These are phyloP conservation scores for Leptinotarsa defecta DNA, from an alignment of 1,140 invertebrate genomes.

Conservation along the genomic window DNA sequence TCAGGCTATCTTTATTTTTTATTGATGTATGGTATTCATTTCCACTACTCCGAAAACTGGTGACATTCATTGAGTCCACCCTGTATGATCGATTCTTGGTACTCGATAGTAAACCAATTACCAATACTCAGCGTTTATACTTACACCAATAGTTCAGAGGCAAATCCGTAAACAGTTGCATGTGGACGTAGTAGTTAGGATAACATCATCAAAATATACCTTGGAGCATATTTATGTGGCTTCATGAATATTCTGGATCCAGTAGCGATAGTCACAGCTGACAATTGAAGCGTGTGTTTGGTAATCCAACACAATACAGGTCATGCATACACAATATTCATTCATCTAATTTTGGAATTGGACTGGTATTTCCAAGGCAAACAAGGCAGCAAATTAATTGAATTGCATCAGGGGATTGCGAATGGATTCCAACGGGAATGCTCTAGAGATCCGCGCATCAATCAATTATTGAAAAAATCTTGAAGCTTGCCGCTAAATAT, in stretches of 20 bases:
- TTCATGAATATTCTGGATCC: conserved; percentile 19
- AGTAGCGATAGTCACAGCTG: conserved; percentile 18
- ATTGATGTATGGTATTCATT: too few relatives aligned
- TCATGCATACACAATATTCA: conserved; percentile 26
- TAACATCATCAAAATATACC: conserved; percentile 16
- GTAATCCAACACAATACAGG: conserved; percentile 23
- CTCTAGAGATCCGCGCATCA: neutral
- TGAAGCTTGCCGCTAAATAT: too few relatives aligned
- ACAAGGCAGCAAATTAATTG: conserved; percentile 42
- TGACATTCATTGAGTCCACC: too few relatives aligned
- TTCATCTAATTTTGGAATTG: conserved; percentile 39
- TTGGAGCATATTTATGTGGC: conserved; percentile 8
- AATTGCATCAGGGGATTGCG: conserved; percentile 33
- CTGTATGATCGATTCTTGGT: too few relatives aligned
- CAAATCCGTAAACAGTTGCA: neutral
- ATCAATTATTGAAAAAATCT: neutral
- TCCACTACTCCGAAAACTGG: too few relatives aligned
- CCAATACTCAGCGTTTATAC: too few relatives aligned
- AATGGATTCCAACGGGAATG: conserved; percentile 28
- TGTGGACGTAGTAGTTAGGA: neutral
- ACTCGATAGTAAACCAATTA: too few relatives aligned
- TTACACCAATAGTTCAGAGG: too few relatives aligned
- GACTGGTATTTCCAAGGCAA: conserved; percentile 36
- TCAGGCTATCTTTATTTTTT: too few relatives aligned
- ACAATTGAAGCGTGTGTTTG: conserved; percentile 22